Percentiles rank a stretch among this genome's conserved stretches.
Conservation (phyloP, 2,888 invertebrate species). For the Didymodactylos carnosus region DNA sequence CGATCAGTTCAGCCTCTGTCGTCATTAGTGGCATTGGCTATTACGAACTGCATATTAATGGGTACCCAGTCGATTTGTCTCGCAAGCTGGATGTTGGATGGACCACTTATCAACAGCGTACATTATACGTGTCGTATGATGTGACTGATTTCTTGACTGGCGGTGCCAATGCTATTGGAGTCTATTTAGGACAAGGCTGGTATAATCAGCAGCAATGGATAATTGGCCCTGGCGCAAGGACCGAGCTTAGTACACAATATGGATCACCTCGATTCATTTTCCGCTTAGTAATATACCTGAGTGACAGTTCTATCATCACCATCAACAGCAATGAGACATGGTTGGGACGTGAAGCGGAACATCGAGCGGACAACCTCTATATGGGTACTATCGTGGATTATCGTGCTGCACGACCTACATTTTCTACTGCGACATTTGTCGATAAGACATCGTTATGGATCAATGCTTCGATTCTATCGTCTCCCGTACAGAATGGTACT, state of each 20-base stretch:
- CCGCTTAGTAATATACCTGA: too few species aligned
- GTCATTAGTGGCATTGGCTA: background rate
- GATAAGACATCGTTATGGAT: background rate
- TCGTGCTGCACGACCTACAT: background rate
- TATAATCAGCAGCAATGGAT: background rate
- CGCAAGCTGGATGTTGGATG: background rate
- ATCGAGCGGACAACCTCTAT: background rate
- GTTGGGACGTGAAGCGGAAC: background rate
- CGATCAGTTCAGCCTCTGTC: background rate
- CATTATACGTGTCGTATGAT: too few species aligned
- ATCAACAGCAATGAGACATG: background rate
- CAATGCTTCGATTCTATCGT: background rate
- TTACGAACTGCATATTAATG: background rate
- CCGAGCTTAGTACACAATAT: background rate
- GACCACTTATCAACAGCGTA: too few species aligned
- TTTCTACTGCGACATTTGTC: background rate
- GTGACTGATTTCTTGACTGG: too few species aligned
- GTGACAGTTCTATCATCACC: too few species aligned
- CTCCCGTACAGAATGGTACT: background rate
- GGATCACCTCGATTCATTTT: background rate
- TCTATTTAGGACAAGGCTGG: background rate
- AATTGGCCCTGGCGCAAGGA: background rate
- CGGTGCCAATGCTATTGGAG: background rate
- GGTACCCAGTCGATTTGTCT: background rate
- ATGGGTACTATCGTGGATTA: background rate